Evolutionary conservation across 2,113 vertebrate genomes (phyloP).

Genomic region (Pleuronectes platessa): DNA sequence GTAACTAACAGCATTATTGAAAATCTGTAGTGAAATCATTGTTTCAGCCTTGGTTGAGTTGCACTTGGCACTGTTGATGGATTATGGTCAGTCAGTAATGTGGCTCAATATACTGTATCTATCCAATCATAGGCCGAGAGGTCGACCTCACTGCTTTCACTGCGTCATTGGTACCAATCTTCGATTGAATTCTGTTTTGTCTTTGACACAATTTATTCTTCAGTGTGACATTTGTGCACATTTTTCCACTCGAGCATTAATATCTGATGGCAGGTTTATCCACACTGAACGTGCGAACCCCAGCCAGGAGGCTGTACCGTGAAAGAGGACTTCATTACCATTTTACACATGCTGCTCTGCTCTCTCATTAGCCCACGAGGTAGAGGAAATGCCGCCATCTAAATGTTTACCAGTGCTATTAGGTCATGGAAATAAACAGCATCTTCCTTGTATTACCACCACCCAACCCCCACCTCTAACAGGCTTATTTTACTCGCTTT

Average conservation of each 20-base stretch:
- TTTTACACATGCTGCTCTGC: constrained; percentile 67
- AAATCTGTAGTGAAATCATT: constrained; percentile 5
- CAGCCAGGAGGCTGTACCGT: constrained; percentile 56
- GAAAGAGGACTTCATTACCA: constrained; percentile 72
- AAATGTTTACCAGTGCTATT: constrained; percentile 62
- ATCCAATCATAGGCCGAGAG: constrained; percentile 31
- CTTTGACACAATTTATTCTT: constrained; percentile 3
- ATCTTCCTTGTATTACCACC: constrained; percentile 30
- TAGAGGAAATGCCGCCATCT: constrained; percentile 70
- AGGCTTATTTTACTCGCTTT: neutral
- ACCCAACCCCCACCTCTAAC: neutral
- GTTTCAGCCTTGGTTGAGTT: neutral
- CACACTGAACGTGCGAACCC: constrained; percentile 17
- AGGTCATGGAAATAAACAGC: constrained; percentile 74
- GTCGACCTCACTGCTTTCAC: neutral
- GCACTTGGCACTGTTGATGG: constrained; percentile 16
- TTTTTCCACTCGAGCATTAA: neutral
- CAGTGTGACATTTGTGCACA: neutral
- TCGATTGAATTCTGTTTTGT: constrained; percentile 12
- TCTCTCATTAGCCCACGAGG: constrained; percentile 69
- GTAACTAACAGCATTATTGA: neutral
- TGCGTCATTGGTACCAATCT: constrained; percentile 5
- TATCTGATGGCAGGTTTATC: constrained; percentile 26
- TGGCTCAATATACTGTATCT: constrained; percentile 38
- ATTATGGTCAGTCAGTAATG: constrained; percentile 18